Evolutionary conservation across 2,113 vertebrate genomes (phyloP), one percentile per base, ranked within the genome.

Genomic region (Alaudala cheleensis): DNA sequence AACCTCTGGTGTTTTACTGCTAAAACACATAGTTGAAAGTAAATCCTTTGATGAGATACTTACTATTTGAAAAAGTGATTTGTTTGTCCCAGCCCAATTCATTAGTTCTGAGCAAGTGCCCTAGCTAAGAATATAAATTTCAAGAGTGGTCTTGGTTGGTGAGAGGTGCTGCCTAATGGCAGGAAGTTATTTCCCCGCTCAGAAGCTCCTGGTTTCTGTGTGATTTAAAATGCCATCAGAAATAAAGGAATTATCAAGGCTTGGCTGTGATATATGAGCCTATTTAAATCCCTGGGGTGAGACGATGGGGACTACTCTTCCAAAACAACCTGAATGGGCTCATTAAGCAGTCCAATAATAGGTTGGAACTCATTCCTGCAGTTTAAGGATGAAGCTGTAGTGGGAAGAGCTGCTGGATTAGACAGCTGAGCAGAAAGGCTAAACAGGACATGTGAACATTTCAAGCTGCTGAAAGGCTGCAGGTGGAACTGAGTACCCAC

Each of bases 301-400:
- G 86, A 95, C 81, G 12, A 92, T 94, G 77, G 92, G 93, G 92
- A 91, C 94, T 91, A 58, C 90, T 97, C 96, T 97, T 97, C 97
- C 95, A 96, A 95, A 96, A 45, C 96, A 95, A 91, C 88, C 95
- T 82, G 92, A 86, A 67, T 28, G 4, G 97, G 96, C 78, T 96
- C 97, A 97, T 97, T 97, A 97, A 96, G 79, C 96, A 96, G 93
- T 49, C 86, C 86, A 93, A 85, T 96, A 95, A 96, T 94, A 92
- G 93, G 90, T 29, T 93, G 93, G 95, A 95, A 91, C 87, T 81
- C 57, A 15, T 76, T 97, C 57, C 88, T 84, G 81, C 74, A 54
- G 71, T 66, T 50, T 58, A 34, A 84, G 81, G 91, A 92, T 93
- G 93, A 91, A 95, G 92, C 81, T 96, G 83, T 70, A 71, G 95